Conservation (phyloP, 1,140 invertebrate species). For the Macrocentrus cingulum region DNA sequence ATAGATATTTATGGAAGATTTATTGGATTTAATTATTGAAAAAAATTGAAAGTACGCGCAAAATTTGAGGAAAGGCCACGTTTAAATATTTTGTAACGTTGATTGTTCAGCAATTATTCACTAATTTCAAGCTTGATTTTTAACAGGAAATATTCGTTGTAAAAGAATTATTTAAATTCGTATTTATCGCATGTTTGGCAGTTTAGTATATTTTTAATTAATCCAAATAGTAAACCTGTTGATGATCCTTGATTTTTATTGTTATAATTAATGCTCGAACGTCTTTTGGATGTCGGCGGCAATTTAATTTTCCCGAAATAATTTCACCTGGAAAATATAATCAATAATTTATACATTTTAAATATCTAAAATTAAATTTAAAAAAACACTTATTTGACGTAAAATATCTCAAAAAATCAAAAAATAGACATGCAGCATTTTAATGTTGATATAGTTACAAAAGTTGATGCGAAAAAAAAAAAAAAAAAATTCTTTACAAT, state of each 20-base stretch:
- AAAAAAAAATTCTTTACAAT: conserved; percentile 21
- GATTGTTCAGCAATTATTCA: background rate
- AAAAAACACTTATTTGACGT: too few relatives aligned
- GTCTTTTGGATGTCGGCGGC: conserved; percentile 64
- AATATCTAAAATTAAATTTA: too few relatives aligned
- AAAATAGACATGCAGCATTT: background rate
- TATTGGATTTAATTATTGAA: too few relatives aligned
- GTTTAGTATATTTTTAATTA: conserved; percentile 40
- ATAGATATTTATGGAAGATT: background rate
- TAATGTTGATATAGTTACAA: too few relatives aligned
- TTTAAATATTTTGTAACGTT: conserved; percentile 1
- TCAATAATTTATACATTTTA: conserved; percentile 21
- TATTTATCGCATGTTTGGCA: conserved; percentile 17
- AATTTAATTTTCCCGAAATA: conserved; percentile 67
- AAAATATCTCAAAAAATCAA: too few relatives aligned
- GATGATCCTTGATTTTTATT: conserved; percentile 54
- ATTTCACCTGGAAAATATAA: conserved; percentile 58
- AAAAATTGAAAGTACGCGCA: too few relatives aligned
- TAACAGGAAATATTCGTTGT: conserved; percentile 10
- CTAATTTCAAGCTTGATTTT: background rate
- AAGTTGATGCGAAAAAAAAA: conserved; percentile 26
- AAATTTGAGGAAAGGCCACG: background rate
- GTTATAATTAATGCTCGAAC: conserved; percentile 62
- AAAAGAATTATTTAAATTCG: background rate
- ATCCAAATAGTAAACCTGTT: conserved; percentile 51